Evolutionary conservation across 2,888 invertebrate species (phyloP).

Genomic region (Oligia strigilis): DNA sequence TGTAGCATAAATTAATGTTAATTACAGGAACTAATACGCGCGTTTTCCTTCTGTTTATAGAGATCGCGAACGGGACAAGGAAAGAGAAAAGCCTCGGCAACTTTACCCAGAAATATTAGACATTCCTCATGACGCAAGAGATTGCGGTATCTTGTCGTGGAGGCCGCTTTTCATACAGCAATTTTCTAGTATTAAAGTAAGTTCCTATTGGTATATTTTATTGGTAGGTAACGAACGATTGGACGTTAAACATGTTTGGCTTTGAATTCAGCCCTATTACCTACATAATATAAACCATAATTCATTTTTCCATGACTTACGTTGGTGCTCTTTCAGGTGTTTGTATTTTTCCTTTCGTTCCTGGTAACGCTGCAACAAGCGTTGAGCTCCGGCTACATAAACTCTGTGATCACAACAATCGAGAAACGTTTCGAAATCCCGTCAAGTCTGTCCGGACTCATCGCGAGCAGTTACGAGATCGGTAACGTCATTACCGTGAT

Average conservation of each 20-base stretch:
- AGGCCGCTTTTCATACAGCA: slow-evolving; percentile 96
- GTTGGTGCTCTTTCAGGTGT: slow-evolving; percentile 92
- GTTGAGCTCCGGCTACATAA: slow-evolving; percentile 97
- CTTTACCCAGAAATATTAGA: slow-evolving; percentile 92
- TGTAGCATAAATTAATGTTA: slow-evolving; percentile 30
- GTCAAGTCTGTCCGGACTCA: slow-evolving; percentile 97
- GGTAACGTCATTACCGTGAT: slow-evolving; percentile 98
- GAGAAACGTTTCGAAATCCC: slow-evolving; percentile 98
- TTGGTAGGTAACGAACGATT: not conserved
- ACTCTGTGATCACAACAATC: slow-evolving; percentile 98
- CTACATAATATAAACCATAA: not conserved
- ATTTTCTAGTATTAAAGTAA: slow-evolving; percentile 97
- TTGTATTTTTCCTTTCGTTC: slow-evolving; percentile 96
- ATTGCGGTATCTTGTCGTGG: slow-evolving; percentile 97
- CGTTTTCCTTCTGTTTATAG: slow-evolving; percentile 72
- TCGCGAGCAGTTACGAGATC: slow-evolving; percentile 98
- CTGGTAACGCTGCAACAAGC: slow-evolving; percentile 97
- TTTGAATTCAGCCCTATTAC: not conserved
- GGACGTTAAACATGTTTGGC: not conserved
- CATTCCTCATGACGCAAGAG: slow-evolving; percentile 93
- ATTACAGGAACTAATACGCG: slow-evolving; percentile 30
- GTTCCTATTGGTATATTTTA: slow-evolving; percentile 47
- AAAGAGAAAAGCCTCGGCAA: slow-evolving; percentile 91
- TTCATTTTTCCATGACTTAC: not conserved
- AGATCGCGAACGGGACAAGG: slow-evolving; percentile 89